Base-by-base conservation (phyloP, 2,888 invertebrate genomes). In the Volucella inflata region DNA sequence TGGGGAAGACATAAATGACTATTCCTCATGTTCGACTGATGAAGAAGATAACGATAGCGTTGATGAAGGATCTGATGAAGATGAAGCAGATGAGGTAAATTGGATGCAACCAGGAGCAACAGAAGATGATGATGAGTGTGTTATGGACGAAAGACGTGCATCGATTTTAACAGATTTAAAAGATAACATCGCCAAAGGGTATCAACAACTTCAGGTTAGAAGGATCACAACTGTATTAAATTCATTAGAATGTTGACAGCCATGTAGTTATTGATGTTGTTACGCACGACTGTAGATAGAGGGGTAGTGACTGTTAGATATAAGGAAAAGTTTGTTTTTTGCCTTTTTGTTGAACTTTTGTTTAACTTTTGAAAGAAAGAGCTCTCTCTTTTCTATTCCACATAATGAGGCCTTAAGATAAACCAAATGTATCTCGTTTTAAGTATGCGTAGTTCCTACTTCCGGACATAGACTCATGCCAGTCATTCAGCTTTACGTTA, bases 71-170 rank as follows among this genome's bases (percentile, higher is more conserved):
- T 83, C 89, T 4, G 89, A 89, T 57, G 89, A 88, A 16, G 80
- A 80, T 8, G 80, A 75, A 46, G 70, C 76, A 0, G 85, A 88
- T 72, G 81, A 75, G 8, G 87, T 87, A 0, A 90, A 90, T 44
- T 92, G 91, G 91, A 91, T 92, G 51, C 89, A 90, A 71, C 92
- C 92, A 0, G 91, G 91, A 2, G 88, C 89, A 3, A 90, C 90
- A 72, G 87, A 88, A 8, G 91, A 91, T 68, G 90, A 91, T n/a
- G 88, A 89, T 16, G 90, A 90, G 55, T 85, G 87, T 2, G 89
- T 89, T 3, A 72, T 89, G 68, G 80, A 85, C 8, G 88, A 87
- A 42, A 87, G 89, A 42, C 88, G 89, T 1, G 88, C 88, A 51
- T 90, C 91, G 2, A 46, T 91, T 36, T 59, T 91, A 40, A 89